A percentile compares a stretch with the other conserved stretches of the same genome.
Evolutionary conservation across 2,113 vertebrate species (phyloP).

Genomic region (Climacteris rufus): DNA sequence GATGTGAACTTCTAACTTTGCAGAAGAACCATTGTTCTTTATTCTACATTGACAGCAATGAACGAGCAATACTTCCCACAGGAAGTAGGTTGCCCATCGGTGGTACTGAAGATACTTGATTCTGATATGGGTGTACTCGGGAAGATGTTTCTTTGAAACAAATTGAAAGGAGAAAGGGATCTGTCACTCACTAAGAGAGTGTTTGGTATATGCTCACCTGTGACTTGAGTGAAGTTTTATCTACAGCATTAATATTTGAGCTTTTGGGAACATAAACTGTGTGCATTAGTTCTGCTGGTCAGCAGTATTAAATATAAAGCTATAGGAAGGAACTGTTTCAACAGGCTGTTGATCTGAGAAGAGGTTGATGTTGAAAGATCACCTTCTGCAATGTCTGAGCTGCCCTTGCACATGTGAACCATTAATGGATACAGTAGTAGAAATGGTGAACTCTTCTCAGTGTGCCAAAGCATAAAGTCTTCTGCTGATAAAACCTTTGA

Average conservation of each 20-base stretch:
- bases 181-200: fast-evolving
- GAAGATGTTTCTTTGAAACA: background rate
- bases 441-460: background rate
- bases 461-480: background rate
- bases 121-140: background rate
- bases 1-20: background rate
- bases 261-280: background rate
- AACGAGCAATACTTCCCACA: background rate
- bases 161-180: background rate
- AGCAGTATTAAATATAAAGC: background rate
- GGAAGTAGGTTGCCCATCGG: background rate
- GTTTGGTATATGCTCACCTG: background rate
- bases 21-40: background rate
- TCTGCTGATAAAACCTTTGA: background rate
- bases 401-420: background rate
- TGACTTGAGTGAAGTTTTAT: background rate
- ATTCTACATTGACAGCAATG: background rate
- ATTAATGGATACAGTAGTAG: background rate
- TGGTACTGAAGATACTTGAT: background rate
- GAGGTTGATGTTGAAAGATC: background rate
- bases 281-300: background rate
- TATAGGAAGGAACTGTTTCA: background rate
- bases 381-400: background rate
- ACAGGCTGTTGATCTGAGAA: background rate
- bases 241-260: background rate